Base-by-base conservation (phyloP, 2,888 invertebrate species). In the Eupithecia centaureata region DNA sequence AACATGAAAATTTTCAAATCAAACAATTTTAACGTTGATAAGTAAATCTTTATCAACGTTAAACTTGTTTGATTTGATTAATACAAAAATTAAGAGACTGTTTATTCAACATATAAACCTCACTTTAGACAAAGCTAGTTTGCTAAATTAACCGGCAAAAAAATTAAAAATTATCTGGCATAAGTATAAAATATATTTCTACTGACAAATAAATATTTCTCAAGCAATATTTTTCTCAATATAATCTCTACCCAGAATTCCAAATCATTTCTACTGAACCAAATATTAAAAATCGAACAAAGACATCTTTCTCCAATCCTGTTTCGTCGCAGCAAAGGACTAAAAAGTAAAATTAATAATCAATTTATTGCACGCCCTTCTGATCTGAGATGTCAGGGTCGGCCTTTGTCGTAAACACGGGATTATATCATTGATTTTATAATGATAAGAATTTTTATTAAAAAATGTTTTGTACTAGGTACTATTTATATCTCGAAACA, bases 321-420 rank as follows among this genome's bases (percentile, higher is more conserved):
- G 68, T 61, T 60, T 27, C 59, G 61, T 57, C 62, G 60, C 65
- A 56, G 63, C 61, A 65, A 63, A 66, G 56, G 38, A 63, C 64
- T 58, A 30, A 66, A 63, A 70, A 63, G 61, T 61, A 65, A 65
- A 69, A 72, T 73, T 73, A 76, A 73, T 82, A 81, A 83, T 81
- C 79, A 79, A 83, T 82, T 81, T 77, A 75, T 76, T 76, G 77
- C 82, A 83, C 83, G 86, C 82, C 82, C 79, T 76, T 87, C 83
- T 65, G 82, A 82, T 76, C 80, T 76, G 76, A 80, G 77, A 80
- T 82, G 81, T 86, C 86, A 80, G 65, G 33, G 67, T 67, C 66
- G 71, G 73, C 66, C 80, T 80, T 82, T 78, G 79, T 80, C 77
- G 73, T 78, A 76, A 79, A 81, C 78, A 81, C 76, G 68, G 18